These are phyloP conservation scores for Clarias laeviceps DNA, from an alignment of 2,797 vertebrate species.

Conservation along the genomic window DNA sequence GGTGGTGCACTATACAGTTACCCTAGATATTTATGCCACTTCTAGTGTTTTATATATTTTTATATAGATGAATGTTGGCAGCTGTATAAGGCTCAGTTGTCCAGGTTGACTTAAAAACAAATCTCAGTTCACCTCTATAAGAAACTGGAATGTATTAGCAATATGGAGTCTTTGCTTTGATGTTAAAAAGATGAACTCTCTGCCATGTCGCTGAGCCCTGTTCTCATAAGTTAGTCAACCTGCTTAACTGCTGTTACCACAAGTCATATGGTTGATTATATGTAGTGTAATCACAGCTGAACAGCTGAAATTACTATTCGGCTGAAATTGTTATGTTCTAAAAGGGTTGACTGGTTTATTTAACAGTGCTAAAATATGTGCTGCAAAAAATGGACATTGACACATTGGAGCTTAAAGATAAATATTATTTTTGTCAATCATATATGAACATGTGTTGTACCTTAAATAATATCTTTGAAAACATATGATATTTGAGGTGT, in stretches of 20 bases:
- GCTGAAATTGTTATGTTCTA: neutral
- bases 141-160: slow-evolving; percentile 1
- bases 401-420: slow-evolving; percentile 5
- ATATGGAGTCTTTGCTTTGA: neutral
- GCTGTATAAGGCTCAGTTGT: neutral
- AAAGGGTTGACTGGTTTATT: slow-evolving; percentile 5
- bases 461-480: slow-evolving; percentile 57
- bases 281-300: neutral
- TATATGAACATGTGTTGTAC: slow-evolving; percentile 32
- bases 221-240: neutral
- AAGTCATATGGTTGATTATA: neutral
- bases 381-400: slow-evolving; percentile 14
- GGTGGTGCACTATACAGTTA: neutral
- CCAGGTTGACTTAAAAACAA: neutral
- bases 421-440: slow-evolving; percentile 14
- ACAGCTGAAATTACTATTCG: neutral
- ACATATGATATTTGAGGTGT: slow-evolving; percentile 46
- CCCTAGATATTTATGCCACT: slow-evolving; percentile 19
- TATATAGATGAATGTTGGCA: neutral
- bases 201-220: neutral
- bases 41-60: neutral
- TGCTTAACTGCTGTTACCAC: slow-evolving; percentile 8
- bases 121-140: neutral
- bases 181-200: neutral
- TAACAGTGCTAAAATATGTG: slow-evolving; percentile 17